phyloP scores from a whole-genome alignment of 2,888 invertebrate species.

The Automeris io region DNA sequence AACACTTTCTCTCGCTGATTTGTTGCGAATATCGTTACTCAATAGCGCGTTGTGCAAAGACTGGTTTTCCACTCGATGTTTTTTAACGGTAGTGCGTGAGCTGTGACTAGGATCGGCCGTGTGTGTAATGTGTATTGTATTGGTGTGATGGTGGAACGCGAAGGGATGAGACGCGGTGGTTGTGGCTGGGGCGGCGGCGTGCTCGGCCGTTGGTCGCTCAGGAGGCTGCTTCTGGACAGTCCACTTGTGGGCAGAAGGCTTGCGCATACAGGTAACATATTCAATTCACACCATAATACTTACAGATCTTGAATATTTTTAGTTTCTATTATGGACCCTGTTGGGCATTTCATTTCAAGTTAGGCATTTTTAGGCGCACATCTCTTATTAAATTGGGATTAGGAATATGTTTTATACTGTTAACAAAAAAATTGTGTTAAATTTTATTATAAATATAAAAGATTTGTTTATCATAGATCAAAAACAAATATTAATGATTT shows the following conservation, averaged over 20 bases:
- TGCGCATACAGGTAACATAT: slow-evolving; percentile 65
- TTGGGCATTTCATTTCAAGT: too few species aligned
- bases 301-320: too few species aligned
- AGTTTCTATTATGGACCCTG: too few species aligned
- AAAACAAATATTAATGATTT: too few species aligned
- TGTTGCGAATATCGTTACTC: slow-evolving; percentile 55
- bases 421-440: too few species aligned
- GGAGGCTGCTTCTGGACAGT: slow-evolving; percentile 82
- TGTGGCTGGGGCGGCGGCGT: slow-evolving; percentile 68
- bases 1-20: slow-evolving; percentile 67
- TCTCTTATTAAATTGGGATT: too few species aligned
- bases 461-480: too few species aligned
- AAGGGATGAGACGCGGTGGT: slow-evolving; percentile 62
- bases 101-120: slow-evolving; percentile 37
- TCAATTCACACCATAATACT: too few species aligned
- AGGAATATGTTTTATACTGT: too few species aligned
- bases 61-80: slow-evolving; percentile 35
- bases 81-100: slow-evolving; percentile 48
- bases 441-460: too few species aligned
- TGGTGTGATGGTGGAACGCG: slow-evolving; percentile 64
- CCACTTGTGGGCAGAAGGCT: slow-evolving; percentile 82
- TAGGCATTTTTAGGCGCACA: too few species aligned
- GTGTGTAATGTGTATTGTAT: slow-evolving; percentile 50
- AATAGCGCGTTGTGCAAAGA: slow-evolving; percentile 55
- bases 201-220: slow-evolving; percentile 80